Evolutionary conservation across 1,140 invertebrate species (phyloP), one percentile per base, ranked within the genome.

Genomic region (Chionoecetes opilio): DNA sequence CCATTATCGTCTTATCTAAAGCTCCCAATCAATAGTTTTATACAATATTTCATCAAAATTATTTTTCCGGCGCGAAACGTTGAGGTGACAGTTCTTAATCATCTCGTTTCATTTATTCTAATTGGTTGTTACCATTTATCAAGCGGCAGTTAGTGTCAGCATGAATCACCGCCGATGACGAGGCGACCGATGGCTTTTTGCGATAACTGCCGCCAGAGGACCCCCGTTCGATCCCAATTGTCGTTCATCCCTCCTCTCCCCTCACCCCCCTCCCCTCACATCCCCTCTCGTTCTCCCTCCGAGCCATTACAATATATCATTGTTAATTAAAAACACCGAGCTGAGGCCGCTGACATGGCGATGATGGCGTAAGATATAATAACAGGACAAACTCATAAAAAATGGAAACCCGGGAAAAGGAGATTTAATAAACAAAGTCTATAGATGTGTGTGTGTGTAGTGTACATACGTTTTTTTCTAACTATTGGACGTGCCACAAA

Each of bases 41-140:
- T 37, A 29, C 41, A 93, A 93, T 93, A 93, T 93, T 93, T 93
- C 91, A 93, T 85, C 91, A 82, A 82, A 35, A 85, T 84, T 41
- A 93, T 84, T 93, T 93, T 82, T 41, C 91, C 75, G 32, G 91
- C 35, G 91, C 91, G 91, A 93, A 94, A 94, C 89, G 93, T 91
- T 85, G 88, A 94, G 37, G 63, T 94, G 93, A 94, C 93, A 94
- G 93, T 94, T 91, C 93, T 94, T 94, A 86, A 94, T 94, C 88
- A 84, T 91, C 93, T 90, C 89, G 53, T 94, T 94, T 94, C 93
- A 94, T 94, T 94, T 91, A 91, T 91, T 94, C 93, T 94, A 94
- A 94, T 94, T 94, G 93, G 88, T 86, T 94, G 93, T 94, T 94
- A 86, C 93, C 93, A 94, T 94, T 94, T 91, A 94, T 94, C 93